Conservation (phyloP, 1,140 invertebrate genomes). For the Proctacanthus coquilletti region DNA sequence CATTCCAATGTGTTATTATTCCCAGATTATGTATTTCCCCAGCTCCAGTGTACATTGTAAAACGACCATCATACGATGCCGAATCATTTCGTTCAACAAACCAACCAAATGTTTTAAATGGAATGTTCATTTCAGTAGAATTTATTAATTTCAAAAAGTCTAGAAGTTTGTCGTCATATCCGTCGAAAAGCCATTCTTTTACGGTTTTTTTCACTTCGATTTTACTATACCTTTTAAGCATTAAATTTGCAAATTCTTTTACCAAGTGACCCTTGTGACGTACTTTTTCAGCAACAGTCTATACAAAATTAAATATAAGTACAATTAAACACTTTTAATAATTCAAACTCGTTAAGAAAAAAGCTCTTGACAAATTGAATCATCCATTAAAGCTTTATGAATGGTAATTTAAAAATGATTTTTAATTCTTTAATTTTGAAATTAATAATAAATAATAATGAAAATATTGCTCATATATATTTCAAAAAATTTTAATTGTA, state of each 20-base stretch:
- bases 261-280: conserved; percentile 31
- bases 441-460: conserved; percentile 2
- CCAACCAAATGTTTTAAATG: conserved; percentile 60
- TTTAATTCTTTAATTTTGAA: not conserved
- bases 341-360: no score
- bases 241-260: conserved; percentile 34
- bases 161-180: conserved; percentile 53
- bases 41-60: conserved; percentile 55
- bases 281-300: conserved; percentile 48
- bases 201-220: conserved; percentile 47
- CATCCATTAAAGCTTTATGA: no score
- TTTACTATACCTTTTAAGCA: conserved; percentile 36
- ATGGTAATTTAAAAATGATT: no score
- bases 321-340: not conserved
- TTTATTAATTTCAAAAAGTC: conserved; percentile 40
- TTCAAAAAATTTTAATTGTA: conserved; percentile 2
- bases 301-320: conserved; percentile 13
- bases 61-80: conserved; percentile 52
- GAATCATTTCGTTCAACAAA: conserved; percentile 62
- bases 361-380: no score
- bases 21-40: conserved; percentile 45
- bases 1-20: conserved; percentile 49
- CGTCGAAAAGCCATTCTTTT: conserved; percentile 53
- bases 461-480: conserved; percentile 1
- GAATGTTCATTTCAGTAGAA: conserved; percentile 36